Percentiles rank a stretch among this genome's conserved stretches.
Conservation (phyloP, 2,888 invertebrate genomes). For the Cephus runcator region DNA sequence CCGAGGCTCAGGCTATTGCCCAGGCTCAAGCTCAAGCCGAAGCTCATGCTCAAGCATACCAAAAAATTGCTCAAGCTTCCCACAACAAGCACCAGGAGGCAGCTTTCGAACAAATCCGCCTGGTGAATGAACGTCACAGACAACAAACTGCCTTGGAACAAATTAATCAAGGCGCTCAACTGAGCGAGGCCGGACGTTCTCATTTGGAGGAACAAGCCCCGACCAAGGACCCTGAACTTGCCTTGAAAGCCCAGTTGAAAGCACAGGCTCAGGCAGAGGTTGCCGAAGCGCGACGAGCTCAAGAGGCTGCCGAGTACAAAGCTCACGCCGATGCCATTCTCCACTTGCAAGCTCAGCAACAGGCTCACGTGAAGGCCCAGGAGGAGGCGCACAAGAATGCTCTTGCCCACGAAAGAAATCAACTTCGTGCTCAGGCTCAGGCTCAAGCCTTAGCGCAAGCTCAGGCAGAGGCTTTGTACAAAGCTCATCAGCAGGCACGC, state of each 20-base stretch:
- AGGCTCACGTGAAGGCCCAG: constrained; percentile 56
- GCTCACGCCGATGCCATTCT: constrained; percentile 60
- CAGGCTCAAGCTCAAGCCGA: constrained; percentile 57
- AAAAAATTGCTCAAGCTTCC: constrained; percentile 54
- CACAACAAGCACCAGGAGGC: constrained; percentile 54
- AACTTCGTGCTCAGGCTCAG: constrained; percentile 56
- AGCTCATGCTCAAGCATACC: constrained; percentile 57
- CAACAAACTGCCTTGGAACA: constrained; percentile 57
- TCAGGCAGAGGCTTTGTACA: constrained; percentile 58
- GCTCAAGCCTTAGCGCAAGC: constrained; percentile 60
- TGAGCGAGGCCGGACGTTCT: constrained; percentile 59
- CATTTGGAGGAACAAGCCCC: constrained; percentile 53
- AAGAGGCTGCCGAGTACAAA: constrained; percentile 59
- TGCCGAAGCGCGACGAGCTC: constrained; percentile 55
- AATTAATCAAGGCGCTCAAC: constrained; percentile 53
- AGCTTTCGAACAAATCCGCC: constrained; percentile 56
- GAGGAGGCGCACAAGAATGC: constrained; percentile 57
- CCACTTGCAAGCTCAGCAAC: constrained; percentile 58
- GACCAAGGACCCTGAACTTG: constrained; percentile 50
- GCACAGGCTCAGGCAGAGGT: constrained; percentile 52
- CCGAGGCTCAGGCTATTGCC: constrained; percentile 42
- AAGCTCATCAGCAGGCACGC: constrained; percentile 49
- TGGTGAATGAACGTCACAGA: constrained; percentile 50
- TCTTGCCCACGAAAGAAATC: constrained; percentile 57
- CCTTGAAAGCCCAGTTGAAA: constrained; percentile 54